Evolutionary conservation across 2,888 invertebrate species (phyloP).

Genomic region (Acrocyrtus sp.): DNA sequence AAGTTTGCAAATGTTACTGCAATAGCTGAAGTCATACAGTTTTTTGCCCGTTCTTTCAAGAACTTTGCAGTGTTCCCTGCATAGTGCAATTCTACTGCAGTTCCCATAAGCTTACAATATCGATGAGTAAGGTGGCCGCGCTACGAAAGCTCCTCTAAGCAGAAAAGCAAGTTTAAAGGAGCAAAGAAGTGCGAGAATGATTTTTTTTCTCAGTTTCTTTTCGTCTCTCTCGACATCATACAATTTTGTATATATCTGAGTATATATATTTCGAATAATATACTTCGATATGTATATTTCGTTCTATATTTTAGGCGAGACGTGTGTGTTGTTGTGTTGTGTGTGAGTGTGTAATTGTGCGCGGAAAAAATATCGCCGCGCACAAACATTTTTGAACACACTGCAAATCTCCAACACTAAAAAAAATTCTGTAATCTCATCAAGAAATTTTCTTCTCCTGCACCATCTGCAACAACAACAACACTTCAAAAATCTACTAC

Average conservation of each 20-base stretch:
- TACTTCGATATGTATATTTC: conserved; percentile 40
- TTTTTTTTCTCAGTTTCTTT: conserved; percentile 27
- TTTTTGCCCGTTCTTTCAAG: too few relatives aligned
- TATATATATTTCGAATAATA: conserved; percentile 28
- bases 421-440: conserved; percentile 3
- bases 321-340: conserved; percentile 24
- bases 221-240: conserved; percentile 34
- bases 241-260: conserved; percentile 19
- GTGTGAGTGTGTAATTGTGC: conserved; percentile 37
- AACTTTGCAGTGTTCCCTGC: too few relatives aligned
- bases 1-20: too few relatives aligned
- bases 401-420: conserved; percentile 23
- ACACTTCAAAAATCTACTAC: conserved; percentile 54
- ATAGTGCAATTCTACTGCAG: too few relatives aligned
- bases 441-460: conserved; percentile 36
- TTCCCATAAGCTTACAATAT: conserved; percentile 48
- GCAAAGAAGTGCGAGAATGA: conserved; percentile 15
- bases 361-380: conserved; percentile 50
- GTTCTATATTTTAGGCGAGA: conserved; percentile 42
- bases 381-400: conserved; percentile 51
- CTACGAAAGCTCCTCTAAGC: neutral
- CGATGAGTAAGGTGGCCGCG: conserved; percentile 44
- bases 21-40: too few relatives aligned
- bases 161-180: neutral
- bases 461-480: conserved; percentile 48